Conservation (phyloP, 2,113 vertebrate species). For the Cyphomyrus discorhynchus region DNA sequence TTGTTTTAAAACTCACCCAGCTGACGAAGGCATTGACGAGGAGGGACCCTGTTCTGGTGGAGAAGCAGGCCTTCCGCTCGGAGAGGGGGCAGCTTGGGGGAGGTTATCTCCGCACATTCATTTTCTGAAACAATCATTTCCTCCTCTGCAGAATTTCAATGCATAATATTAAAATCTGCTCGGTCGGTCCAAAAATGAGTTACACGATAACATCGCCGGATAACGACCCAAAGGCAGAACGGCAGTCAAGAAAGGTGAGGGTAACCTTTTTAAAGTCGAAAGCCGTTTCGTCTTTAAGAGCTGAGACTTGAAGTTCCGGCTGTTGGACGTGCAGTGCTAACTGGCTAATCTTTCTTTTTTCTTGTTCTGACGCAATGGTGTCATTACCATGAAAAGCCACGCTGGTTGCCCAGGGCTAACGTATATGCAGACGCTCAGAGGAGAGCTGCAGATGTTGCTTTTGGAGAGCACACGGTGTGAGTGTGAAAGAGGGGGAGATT, state of each 20-base stretch:
- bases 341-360: background rate
- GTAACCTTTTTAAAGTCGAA: background rate
- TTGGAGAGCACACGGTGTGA: background rate
- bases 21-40: background rate
- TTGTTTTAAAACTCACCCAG: background rate
- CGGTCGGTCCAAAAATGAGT: background rate
- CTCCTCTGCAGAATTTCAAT: background rate
- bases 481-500: background rate
- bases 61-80: background rate
- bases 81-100: background rate
- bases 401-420: background rate
- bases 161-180: constrained; percentile 1
- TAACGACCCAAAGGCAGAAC: background rate
- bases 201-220: background rate
- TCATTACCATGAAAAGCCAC: background rate
- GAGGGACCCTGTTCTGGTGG: background rate
- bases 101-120: background rate
- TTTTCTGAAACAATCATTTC: constrained; percentile 8
- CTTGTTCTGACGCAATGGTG: background rate
- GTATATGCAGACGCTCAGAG: background rate
- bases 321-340: background rate
- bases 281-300: background rate
- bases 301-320: background rate
- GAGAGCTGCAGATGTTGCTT: background rate
- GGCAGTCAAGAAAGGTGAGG: background rate